Evolutionary conservation across 2,113 vertebrate species (phyloP).

Genomic region (Hippocampus guttulatus): DNA sequence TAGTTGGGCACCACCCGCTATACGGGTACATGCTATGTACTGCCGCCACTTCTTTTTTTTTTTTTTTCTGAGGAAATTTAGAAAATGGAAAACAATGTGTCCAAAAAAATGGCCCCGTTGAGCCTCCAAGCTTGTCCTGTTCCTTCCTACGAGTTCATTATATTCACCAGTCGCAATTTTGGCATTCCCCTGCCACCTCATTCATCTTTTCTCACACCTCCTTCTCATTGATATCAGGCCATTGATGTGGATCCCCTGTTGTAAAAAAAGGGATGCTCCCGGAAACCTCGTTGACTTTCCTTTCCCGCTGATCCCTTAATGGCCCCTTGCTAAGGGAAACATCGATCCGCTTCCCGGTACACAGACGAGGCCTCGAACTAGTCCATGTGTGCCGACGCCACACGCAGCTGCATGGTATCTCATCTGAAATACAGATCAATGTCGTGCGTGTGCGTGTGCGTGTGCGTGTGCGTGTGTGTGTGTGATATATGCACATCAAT

Average conservation of each 20-base stretch:
- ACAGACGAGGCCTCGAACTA: slow-evolving; percentile 30
- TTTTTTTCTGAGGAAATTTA: neutral
- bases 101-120: neutral
- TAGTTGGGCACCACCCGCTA: neutral
- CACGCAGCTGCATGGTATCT: slow-evolving; percentile 11
- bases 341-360: slow-evolving; percentile 17
- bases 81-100: neutral
- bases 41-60: neutral
- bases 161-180: slow-evolving; percentile 10
- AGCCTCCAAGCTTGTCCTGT: neutral
- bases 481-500: slow-evolving; percentile 44
- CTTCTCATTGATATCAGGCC: slow-evolving; percentile 25
- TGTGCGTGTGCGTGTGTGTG: neutral
- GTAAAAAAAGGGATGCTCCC: slow-evolving; percentile 18
- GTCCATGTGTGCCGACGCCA: neutral
- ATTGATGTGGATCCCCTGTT: slow-evolving; percentile 36
- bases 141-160: neutral
- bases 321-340: slow-evolving; percentile 24
- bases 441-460: neutral
- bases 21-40: neutral
- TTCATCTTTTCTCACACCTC: slow-evolving; percentile 20
- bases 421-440: slow-evolving; percentile 32
- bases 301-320: slow-evolving; percentile 4
- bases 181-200: slow-evolving; percentile 1
- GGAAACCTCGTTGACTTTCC: slow-evolving; percentile 6